These are phyloP conservation scores for Aix galericulata DNA, from an alignment of 2,113 vertebrate genomes.

Conservation along the genomic window DNA sequence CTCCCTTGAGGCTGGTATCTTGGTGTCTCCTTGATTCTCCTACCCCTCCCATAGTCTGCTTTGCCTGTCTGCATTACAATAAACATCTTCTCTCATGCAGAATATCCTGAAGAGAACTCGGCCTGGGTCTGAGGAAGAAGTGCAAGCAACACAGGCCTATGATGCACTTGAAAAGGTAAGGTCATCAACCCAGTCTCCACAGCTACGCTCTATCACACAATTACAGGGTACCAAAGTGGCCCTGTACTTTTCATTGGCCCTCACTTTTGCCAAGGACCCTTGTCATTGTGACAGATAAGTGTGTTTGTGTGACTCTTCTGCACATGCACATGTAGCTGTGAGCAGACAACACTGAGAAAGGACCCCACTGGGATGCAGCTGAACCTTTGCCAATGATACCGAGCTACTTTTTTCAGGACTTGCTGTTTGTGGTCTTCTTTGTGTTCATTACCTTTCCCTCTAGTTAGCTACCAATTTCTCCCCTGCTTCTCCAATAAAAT, in stretches of 20 bases:
- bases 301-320: not conserved
- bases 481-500: not conserved
- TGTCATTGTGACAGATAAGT: not conserved
- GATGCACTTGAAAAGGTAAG: slow-evolving; percentile 90
- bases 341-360: not conserved
- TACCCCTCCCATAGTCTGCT: not conserved
- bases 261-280: not conserved
- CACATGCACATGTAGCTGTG: not conserved
- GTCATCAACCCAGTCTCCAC: not conserved
- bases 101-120: slow-evolving; percentile 94
- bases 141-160: slow-evolving; percentile 88
- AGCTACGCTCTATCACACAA: not conserved
- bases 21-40: not conserved
- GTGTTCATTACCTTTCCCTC: not conserved
- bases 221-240: not conserved
- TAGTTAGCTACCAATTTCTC: not conserved
- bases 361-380: not conserved
- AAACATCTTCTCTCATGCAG: slow-evolving; percentile 65
- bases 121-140: slow-evolving; percentile 85
- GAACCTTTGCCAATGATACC: not conserved
- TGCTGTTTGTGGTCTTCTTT: not conserved
- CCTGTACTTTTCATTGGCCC: not conserved
- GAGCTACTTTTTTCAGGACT: not conserved
- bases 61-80: not conserved
- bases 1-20: not conserved